Evolutionary conservation across 2,113 vertebrate species (phyloP), one percentile per base, ranked within the genome.

Genomic region (Archilochus colubris): DNA sequence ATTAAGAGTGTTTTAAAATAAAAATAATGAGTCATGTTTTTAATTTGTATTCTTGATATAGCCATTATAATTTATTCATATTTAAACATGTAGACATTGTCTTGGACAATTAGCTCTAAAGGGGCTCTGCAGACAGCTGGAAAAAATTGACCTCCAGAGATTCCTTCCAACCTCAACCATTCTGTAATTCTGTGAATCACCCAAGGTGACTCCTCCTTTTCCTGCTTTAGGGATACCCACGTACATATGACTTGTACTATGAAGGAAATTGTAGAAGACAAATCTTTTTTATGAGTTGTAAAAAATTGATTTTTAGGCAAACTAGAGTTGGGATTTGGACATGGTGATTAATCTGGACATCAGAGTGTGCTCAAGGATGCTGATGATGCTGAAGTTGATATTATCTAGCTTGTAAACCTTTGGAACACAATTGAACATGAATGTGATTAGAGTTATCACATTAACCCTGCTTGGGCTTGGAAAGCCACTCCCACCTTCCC

Each of bases 401-500:
- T 51, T 53, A 19, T 62, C 23, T 70, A 14, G 64, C 23, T 51
- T 83, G 13, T 16, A 68, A 62, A 57, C 19, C 25, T 74, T 69
- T 66, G 48, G 12, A 83, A n/a, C 5, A 6, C 12, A 46, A 46
- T 16, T 40, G 19, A 67, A 58, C 6, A 2, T 33, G 53, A 44
- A 17, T 24, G 31, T 59, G 38, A 13, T 63, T 51, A 66, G 10
- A 59, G 44, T 67, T 82, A 79, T n/a, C n/a, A n/a, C n/a, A n/a
- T n/a, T n/a, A 69, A 7, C 7, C 12, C 1, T 0, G 4, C 3
- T 11, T 28, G 24, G 27, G 7, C 27, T 78, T 81, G 23, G 30
- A 20, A 82, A 82, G 31, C 31, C 25, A 44, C 78, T 79, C 7
- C 21, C 21, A 19, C 0, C 0, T 78, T 62, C 54, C 19, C 64